Evolutionary conservation across 2,888 invertebrate genomes (phyloP).

Genomic region (Furcula furcula): DNA sequence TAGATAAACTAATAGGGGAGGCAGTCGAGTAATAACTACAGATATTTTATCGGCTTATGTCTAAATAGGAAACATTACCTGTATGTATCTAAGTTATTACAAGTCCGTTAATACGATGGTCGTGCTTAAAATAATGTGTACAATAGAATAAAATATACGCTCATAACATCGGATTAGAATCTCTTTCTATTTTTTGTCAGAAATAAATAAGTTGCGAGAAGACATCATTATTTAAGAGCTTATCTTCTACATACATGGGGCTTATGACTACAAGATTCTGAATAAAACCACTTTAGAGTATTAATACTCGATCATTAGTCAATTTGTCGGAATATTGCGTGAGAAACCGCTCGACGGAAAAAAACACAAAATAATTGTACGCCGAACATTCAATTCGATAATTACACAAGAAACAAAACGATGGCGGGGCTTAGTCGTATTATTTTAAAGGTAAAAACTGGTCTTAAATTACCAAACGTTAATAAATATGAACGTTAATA

Average conservation of each 20-base stretch:
- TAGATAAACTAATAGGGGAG: slow-evolving; percentile 66
- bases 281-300: neutral
- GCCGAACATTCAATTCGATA: slow-evolving; percentile 21
- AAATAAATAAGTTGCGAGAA: neutral
- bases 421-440: slow-evolving; percentile 2
- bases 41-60: slow-evolving; percentile 23
- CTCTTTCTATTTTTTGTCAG: neutral
- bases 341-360: slow-evolving; percentile 3
- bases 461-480: neutral
- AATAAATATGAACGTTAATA: neutral
- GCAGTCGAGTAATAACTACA: slow-evolving; percentile 57
- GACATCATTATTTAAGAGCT: neutral
- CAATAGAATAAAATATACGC: neutral
- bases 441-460: slow-evolving; percentile 2
- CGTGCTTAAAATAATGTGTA: neutral
- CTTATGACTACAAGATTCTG: neutral
- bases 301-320: slow-evolving; percentile 6
- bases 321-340: slow-evolving; percentile 11
- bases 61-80: slow-evolving; percentile 23
- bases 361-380: slow-evolving; percentile 14
- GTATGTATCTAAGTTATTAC: slow-evolving; percentile 4
- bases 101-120: neutral
- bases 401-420: slow-evolving; percentile 5
- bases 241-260: neutral
- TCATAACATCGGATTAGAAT: neutral